Base-by-base conservation (phyloP, 2,113 vertebrate genomes). In the Tragulus kanchil region DNA sequence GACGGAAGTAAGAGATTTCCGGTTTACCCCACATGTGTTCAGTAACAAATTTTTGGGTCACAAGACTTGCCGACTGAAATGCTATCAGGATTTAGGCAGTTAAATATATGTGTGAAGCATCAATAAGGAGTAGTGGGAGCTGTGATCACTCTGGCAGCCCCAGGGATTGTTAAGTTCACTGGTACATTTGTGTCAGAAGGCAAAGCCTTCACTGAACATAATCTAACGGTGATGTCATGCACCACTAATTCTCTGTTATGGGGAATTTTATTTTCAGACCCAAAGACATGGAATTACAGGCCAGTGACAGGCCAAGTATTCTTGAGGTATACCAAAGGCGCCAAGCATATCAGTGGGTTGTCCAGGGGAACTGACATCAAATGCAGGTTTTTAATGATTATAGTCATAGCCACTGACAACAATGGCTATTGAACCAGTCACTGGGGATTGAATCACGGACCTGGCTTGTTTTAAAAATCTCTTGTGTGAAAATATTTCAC, bases 381-480 rank as follows among this genome's bases (percentile, higher is more conserved):
- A 67, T 48, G 1, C 25, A 89, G n/a, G 4, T 56, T 82, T 94
- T 45, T 92, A 50, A 73, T 9, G 16, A 54, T 62, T 21, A 11
- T n/a, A 75, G 28, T 81, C 8, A 26, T 6, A 83, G 21, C 10
- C 54, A 48, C n/a, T 56, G 52, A 25, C 23, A 12, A 25, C 15
- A 31, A 81, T 58, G 54, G n/a, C 19, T 25, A 42, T 15, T 36
- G 50, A 85, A 45, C 25, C 13, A 50, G 6, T 26, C 48, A 82
- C 0, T 81, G 26, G 65, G n/a, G 31, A 59, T 7, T 58, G n/a
- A 86, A 50, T 81, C 77, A 85, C 31, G 26, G 42, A 56, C 0
- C 19, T 81, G 71, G 67, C 31, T 79, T 95, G 42, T 83, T 93
- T 45, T 21, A 93, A 73, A 90, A 90, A 79, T 31, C 45, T 90